Base-by-base conservation (phyloP, 2,797 vertebrate species). In the Lateolabrax maculatus region DNA sequence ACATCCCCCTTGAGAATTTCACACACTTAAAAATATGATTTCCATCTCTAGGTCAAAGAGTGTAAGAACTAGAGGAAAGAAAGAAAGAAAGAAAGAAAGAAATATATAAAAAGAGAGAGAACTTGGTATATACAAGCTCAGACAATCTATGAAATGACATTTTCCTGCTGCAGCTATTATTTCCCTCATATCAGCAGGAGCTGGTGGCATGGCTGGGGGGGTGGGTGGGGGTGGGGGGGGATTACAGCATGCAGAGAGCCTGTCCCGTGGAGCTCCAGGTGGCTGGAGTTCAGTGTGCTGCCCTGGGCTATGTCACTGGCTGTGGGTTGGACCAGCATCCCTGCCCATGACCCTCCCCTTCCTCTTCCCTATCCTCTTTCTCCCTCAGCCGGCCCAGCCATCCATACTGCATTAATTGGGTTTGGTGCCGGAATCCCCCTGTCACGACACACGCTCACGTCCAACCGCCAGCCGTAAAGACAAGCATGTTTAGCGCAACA, bases 401-500 rank as follows among this genome's bases (percentile, higher is more conserved):
- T 96, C 95, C 95, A 96, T 97, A 95, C 96, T 95, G 96, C 96
- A 97, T 97, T 97, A 97, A 98, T 97, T 97, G 96, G 97, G 95
- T 95, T 93, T 96, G 96, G 95, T 96, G 94, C 92, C 95, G 95
- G 96, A 97, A 97, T 97, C 96, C 84, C 71, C 93, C 89, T 92
- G 91, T 94, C 92, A 92, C 92, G 84, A 86, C 92, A 91, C 94
- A 95, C 90, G 88, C 94, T 94, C 93, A 95, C 90, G 92, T 95
- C 93, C 94, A 94, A 65, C 74, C 94, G 93, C 94, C 94, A 94
- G 81, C 85, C 83, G 83, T 94, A 94, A 96, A 97, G 95, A 96
- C 95, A 96, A 96, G 96, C 95, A 96, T 96, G 96, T 97, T 98
- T 97, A 97, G 95, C 94, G 92, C 95, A 96, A 98, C 97, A 98